Evolutionary conservation across 2,888 invertebrate genomes (phyloP).

Genomic region (Ophion slaviceki): DNA sequence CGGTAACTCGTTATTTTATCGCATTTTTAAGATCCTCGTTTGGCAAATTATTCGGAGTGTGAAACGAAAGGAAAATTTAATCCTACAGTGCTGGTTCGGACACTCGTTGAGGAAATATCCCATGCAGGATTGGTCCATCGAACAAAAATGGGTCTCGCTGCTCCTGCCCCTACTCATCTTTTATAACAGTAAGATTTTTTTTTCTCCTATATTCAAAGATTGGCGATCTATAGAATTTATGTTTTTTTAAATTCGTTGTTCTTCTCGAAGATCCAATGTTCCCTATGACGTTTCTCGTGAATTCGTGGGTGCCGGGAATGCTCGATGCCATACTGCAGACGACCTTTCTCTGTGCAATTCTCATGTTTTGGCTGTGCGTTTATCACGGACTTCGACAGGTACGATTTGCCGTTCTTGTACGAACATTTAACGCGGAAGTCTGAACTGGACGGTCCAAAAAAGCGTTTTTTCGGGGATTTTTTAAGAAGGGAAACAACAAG

Average conservation of each 20-base stretch:
- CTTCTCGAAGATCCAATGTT: constrained; percentile 94
- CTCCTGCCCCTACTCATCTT: constrained; percentile 94
- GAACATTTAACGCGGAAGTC: neutral
- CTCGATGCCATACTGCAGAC: constrained; percentile 95
- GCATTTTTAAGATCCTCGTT: constrained; percentile 37
- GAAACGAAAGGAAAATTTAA: constrained; percentile 26
- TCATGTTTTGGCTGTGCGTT: constrained; percentile 97
- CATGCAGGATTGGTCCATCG: constrained; percentile 97
- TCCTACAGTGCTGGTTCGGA: constrained; percentile 95
- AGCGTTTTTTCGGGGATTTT: too few relatives aligned
- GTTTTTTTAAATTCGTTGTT: constrained; percentile 28
- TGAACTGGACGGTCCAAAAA: too few relatives aligned
- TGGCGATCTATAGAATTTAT: neutral
- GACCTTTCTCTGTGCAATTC: constrained; percentile 93
- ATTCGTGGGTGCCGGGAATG: constrained; percentile 96
- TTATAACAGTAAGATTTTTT: constrained; percentile 92
- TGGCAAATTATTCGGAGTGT: constrained; percentile 31
- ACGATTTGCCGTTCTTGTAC: constrained; percentile 60
- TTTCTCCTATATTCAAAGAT: constrained; percentile 30
- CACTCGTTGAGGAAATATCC: constrained; percentile 94
- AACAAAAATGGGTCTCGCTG: constrained; percentile 97
- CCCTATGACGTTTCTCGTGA: constrained; percentile 94
- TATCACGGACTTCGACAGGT: constrained; percentile 98
- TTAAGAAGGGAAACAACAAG: too few relatives aligned
- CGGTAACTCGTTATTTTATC: constrained; percentile 85